phyloP scores from a whole-genome alignment of 2,797 vertebrate species.

The Tamandua tetradactyla region DNA sequence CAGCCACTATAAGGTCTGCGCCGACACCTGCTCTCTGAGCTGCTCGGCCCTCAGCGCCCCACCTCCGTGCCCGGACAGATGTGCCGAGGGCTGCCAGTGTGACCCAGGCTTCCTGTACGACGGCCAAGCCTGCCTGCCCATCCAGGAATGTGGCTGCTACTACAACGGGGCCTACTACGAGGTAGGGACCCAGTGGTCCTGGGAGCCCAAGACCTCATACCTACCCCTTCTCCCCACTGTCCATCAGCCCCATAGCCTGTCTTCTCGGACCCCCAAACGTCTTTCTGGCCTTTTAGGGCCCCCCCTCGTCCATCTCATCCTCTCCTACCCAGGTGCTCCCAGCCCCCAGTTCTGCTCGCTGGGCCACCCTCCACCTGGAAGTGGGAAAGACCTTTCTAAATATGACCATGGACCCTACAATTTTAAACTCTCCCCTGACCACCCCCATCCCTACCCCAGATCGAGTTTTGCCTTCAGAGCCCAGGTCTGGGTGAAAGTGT shows the following conservation, averaged over 20 bases:
- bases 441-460: not conserved
- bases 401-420: not conserved
- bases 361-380: not conserved
- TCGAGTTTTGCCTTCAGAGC: not conserved
- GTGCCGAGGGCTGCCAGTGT: conserved; percentile 90
- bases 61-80: conserved; percentile 77
- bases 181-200: conserved; percentile 74
- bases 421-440: not conserved
- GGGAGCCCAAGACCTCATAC: too few species aligned
- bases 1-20: conserved; percentile 89
- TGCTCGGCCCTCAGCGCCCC: conserved; percentile 86
- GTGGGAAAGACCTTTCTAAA: not conserved
- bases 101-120: conserved; percentile 87
- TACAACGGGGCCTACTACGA: conserved; percentile 86
- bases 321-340: not conserved
- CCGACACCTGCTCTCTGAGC: conserved; percentile 82
- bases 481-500: not conserved
- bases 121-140: conserved; percentile 85
- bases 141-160: conserved; percentile 89
- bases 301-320: not conserved
- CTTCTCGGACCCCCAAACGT: fast-evolving
- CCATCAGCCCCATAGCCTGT: not conserved
- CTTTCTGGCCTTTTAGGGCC: not conserved
- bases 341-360: not conserved
- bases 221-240: fast-evolving